phyloP scores from a whole-genome alignment of 53 echinoderm and acorn worm genomes.

The Echinarachnius parma region DNA sequence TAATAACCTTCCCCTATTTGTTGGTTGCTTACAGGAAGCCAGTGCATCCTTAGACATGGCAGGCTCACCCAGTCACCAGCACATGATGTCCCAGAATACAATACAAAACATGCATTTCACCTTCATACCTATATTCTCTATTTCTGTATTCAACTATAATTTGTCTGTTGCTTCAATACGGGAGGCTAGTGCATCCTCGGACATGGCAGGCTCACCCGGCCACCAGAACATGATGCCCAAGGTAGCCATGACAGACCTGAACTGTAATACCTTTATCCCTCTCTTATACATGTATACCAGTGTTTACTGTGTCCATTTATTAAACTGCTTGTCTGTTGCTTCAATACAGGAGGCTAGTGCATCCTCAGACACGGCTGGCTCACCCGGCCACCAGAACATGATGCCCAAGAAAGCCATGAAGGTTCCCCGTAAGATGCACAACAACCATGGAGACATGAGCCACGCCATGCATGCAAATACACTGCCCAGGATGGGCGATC shows the following conservation, averaged over 20 bases:
- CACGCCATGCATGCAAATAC: slow-evolving; percentile 26
- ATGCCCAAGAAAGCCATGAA: slow-evolving; percentile 63
- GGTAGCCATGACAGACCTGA: slow-evolving; percentile 62
- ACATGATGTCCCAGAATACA: slow-evolving; percentile 54
- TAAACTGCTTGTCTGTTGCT: too few relatives aligned
- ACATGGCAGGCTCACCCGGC: slow-evolving; percentile 38
- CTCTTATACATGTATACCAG: too few relatives aligned
- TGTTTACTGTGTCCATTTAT: too few relatives aligned
- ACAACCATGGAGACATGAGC: slow-evolving; percentile 41
- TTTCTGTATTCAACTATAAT: too few relatives aligned
- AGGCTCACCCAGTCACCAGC: slow-evolving; percentile 21
- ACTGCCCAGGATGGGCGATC: slow-evolving; percentile 23
- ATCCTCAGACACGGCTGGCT: slow-evolving; percentile 62
- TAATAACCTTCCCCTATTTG: too few relatives aligned
- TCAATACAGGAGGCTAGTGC: slow-evolving; percentile 69
- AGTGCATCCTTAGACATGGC: slow-evolving; percentile 71
- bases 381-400: slow-evolving; percentile 32
- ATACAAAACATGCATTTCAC: too few relatives aligned
- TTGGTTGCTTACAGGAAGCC: slow-evolving; percentile 64
- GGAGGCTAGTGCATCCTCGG: slow-evolving; percentile 74
- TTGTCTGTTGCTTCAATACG: too few relatives aligned
- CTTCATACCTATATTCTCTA: too few relatives aligned
- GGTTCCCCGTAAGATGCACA: slow-evolving; percentile 57
- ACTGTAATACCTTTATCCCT: too few relatives aligned
- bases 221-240: slow-evolving; percentile 40